Base-by-base conservation (phyloP, 1,140 invertebrate species). In the Carcinoscorpius rotundicauda region DNA sequence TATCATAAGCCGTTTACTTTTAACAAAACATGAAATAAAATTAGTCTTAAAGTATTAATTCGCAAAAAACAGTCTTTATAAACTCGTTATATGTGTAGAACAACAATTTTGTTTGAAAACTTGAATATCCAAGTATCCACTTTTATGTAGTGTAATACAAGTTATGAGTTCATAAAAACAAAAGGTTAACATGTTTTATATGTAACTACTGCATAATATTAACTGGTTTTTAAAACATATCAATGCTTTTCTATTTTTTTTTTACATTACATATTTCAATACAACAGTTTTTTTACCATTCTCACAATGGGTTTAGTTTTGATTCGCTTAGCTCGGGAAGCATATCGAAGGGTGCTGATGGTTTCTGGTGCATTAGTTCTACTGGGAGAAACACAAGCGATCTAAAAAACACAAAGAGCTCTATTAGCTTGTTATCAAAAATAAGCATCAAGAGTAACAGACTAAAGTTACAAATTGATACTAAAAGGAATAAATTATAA, bases 301-400 rank as follows among this genome's bases (percentile, higher is more conserved):
- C 91, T 85, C n/a, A 93, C 85, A 56, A 93, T 84, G 0, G 91
- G 91, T 75, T 93, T 93, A 0, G 89, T 91, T 71, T 86, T 84
- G 63, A 94, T 93, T 73, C 85, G 86, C 77, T 93, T 93, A 0
- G 91, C 89, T 71, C 91, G 77, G 0, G 88, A 85, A 0, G 91
- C 91, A 78, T 93, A 94, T 9, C 90, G 79, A 4, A 98, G 79
- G 0, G 95, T 95, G 76, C 95, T 97, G 3, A 97, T 77, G 0
- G 91, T 92, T 78, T 98, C 95, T 66, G 85, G 87, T 65, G 88
- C 79, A 75, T 96, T 97, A 0, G 87, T 88, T 70, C 84, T 83
- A 0, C 88, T 86, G 10, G 91, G 90, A 0, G 91, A 91, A 65
- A 93, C 86, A 71, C 90, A 93, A 1, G 96, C 95, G 71, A 98